These are phyloP conservation scores for Drosophila pruinosa DNA, from an alignment of 1,140 invertebrate genomes.

Conservation along the genomic window DNA sequence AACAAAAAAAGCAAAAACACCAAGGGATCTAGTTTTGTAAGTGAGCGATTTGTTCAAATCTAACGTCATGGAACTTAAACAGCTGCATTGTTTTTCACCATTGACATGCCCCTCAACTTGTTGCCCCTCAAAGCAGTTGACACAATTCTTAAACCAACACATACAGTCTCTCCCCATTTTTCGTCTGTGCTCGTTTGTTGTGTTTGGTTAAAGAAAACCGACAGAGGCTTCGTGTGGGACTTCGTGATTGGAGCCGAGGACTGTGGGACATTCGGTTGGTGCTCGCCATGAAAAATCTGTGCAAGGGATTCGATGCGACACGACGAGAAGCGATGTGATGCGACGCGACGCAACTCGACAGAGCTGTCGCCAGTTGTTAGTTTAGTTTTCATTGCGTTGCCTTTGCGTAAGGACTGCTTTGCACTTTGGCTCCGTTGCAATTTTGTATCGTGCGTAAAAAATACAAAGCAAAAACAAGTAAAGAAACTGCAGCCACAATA, in stretches of 20 bases:
- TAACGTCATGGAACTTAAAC: too few relatives aligned
- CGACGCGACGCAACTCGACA: slow-evolving; percentile 38
- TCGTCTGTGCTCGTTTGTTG: background rate
- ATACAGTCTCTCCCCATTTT: background rate
- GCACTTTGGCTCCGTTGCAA: slow-evolving; percentile 20
- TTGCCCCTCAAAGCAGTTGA: slow-evolving; percentile 1
- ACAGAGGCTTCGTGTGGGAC: background rate
- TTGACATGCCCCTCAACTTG: background rate
- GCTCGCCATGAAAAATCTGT: slow-evolving; percentile 11
- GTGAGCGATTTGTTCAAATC: too few relatives aligned
- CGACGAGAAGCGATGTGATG: slow-evolving; percentile 18
- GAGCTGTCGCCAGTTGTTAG: slow-evolving; percentile 27
- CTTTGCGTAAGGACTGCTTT: slow-evolving; percentile 64
- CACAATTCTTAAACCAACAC: background rate
- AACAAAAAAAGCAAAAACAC: too few relatives aligned
- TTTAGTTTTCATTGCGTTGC: slow-evolving; percentile 73
- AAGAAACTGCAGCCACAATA: slow-evolving; percentile 38
- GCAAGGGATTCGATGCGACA: slow-evolving; percentile 45
- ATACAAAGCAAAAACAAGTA: slow-evolving; percentile 21
- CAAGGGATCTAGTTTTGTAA: too few relatives aligned
- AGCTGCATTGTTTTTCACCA: background rate
- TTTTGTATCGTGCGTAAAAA: slow-evolving; percentile 24
- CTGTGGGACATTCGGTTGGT: background rate
- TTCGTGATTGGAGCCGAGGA: background rate
- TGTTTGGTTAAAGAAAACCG: background rate